Evolutionary conservation across 2,888 invertebrate genomes (phyloP).

Genomic region (Zaprionus obscuricornis): DNA sequence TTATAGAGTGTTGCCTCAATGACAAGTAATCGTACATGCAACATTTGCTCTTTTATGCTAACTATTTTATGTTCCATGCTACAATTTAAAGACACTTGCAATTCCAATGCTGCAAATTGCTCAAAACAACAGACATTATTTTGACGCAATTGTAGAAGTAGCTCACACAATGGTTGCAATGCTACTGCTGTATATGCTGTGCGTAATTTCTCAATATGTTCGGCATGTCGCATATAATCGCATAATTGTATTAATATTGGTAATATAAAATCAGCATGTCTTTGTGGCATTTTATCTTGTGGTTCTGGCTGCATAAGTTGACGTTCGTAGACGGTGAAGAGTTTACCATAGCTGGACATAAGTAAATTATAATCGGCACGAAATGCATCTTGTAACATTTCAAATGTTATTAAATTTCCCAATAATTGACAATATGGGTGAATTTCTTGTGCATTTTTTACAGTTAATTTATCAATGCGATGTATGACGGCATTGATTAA

Average conservation of each 20-base stretch:
- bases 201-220: slow-evolving; percentile 44
- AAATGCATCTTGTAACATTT: slow-evolving; percentile 75
- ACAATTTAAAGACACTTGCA: slow-evolving; percentile 38
- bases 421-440: slow-evolving; percentile 56
- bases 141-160: slow-evolving; percentile 58
- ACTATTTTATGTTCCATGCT: fast-evolving
- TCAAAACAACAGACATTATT: slow-evolving; percentile 65
- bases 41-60: slow-evolving; percentile 45
- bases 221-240: slow-evolving; percentile 66
- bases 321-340: slow-evolving; percentile 67
- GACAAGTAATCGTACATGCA: slow-evolving; percentile 64
- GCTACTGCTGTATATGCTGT: slow-evolving; percentile 45
- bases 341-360: slow-evolving; percentile 52
- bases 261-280: slow-evolving; percentile 65
- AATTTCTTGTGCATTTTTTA: not conserved
- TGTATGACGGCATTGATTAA: slow-evolving; percentile 57
- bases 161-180: slow-evolving; percentile 62
- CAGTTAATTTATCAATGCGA: no score
- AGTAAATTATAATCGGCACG: slow-evolving; percentile 62
- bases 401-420: slow-evolving; percentile 59
- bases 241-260: slow-evolving; percentile 56
- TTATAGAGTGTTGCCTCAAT: slow-evolving; percentile 73
- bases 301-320: slow-evolving; percentile 42
- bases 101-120: slow-evolving; percentile 74
- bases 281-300: slow-evolving; percentile 6